These are phyloP conservation scores for Diabrotica virgifera DNA, from an alignment of 1,140 invertebrate genomes.

Conservation along the genomic window DNA sequence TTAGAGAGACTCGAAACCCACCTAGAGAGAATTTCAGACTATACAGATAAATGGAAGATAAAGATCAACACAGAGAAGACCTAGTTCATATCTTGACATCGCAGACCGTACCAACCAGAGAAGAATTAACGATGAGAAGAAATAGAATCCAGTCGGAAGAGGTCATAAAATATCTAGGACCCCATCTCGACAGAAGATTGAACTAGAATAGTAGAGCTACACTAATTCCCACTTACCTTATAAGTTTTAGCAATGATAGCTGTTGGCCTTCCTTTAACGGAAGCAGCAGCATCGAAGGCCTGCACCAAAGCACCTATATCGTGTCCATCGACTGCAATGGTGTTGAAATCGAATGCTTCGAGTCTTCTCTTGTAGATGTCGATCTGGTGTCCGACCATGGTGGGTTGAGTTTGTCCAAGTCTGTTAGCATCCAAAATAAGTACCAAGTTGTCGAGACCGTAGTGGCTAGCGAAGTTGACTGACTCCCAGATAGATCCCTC, in stretches of 20 bases:
- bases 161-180: too few species aligned
- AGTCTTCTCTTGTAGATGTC: constrained; percentile 84
- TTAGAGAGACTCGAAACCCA: too few species aligned
- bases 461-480: constrained; percentile 88
- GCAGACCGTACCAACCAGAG: too few species aligned
- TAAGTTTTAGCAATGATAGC: constrained; percentile 93
- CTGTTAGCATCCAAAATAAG: constrained; percentile 97
- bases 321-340: constrained; percentile 94
- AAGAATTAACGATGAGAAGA: too few species aligned
- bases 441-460: constrained; percentile 95
- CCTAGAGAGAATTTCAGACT: too few species aligned
- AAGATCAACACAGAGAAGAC: too few species aligned
- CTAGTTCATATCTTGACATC: too few species aligned
- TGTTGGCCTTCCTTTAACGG: constrained; percentile 81
- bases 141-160: too few species aligned
- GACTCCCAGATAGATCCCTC: constrained; percentile 99
- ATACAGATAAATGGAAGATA: too few species aligned
- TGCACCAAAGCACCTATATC: constrained; percentile 87
- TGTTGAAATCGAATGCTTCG: constrained; percentile 90
- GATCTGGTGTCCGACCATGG: constrained; percentile 88
- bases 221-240: constrained; percentile 64
- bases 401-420: constrained; percentile 93
- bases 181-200: too few species aligned
- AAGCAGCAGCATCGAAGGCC: constrained; percentile 78
- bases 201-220: background rate